Conservation (phyloP, 2,888 invertebrate species). For the Euplexia lucipara region DNA sequence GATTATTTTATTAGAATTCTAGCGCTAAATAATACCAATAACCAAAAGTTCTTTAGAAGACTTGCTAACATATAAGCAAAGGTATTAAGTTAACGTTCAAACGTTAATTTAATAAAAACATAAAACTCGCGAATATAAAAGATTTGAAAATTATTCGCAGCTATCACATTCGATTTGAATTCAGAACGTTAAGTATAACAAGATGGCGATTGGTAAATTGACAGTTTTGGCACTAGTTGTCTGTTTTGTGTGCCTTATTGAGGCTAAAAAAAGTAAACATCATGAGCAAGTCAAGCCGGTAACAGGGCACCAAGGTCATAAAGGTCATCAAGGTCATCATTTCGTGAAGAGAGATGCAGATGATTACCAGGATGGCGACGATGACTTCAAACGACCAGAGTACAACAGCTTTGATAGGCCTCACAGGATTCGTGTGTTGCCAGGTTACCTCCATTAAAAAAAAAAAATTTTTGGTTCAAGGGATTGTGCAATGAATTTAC, state of each 20-base stretch:
- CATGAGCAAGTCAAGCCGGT: conserved; percentile 28
- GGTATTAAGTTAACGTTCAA: conserved; percentile 17
- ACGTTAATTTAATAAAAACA: conserved; percentile 59
- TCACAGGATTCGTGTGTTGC: conserved; percentile 79
- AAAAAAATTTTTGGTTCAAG: conserved; percentile 8
- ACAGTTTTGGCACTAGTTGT: conserved; percentile 70
- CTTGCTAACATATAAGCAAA: conserved; percentile 18
- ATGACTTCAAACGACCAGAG: conserved; percentile 60
- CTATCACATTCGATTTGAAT: conserved; percentile 31
- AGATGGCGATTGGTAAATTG: conserved; percentile 74
- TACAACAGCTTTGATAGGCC: conserved; percentile 72
- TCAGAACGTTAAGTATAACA: conserved; percentile 49
- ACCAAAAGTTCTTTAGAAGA: conserved; percentile 16
- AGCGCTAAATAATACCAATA: conserved; percentile 31
- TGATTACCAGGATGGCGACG: conserved; percentile 70
- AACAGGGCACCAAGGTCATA: conserved; percentile 10
- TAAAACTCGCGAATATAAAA: conserved; percentile 46
- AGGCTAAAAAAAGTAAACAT: conserved; percentile 49
- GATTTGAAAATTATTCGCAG: background rate
- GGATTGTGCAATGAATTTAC: conserved; percentile 46
- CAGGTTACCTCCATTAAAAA: conserved; percentile 78
- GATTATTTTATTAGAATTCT: conserved; percentile 39
- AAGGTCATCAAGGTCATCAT: conserved; percentile 61
- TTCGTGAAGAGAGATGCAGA: conserved; percentile 78
- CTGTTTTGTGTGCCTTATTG: conserved; percentile 66